phyloP scores from a whole-genome alignment of 2,888 invertebrate genomes.

The Macrosoma leucophasiata region DNA sequence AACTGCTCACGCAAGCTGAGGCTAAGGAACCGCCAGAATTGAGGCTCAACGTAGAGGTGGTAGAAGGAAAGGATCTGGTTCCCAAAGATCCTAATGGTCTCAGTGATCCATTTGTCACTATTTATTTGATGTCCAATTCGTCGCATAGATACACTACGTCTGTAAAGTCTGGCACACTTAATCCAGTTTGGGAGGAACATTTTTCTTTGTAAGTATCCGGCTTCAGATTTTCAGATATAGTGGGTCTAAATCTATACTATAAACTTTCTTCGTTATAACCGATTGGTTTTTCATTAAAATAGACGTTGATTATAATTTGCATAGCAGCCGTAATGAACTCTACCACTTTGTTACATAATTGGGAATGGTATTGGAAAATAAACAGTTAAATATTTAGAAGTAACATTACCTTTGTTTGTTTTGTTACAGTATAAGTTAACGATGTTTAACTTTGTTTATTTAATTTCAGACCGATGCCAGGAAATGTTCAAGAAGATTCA shows the following conservation, averaged over 20 bases:
- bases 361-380: no score
- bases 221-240: no score
- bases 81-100: slow-evolving; percentile 94
- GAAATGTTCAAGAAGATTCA: slow-evolving; percentile 82
- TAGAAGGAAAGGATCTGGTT: slow-evolving; percentile 89
- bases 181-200: slow-evolving; percentile 97
- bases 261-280: slow-evolving; percentile 7
- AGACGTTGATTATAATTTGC: no score
- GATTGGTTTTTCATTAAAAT: slow-evolving; percentile 20
- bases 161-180: slow-evolving; percentile 91
- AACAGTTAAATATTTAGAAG: no score
- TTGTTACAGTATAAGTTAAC: no score
- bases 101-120: slow-evolving; percentile 97
- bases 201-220: slow-evolving; percentile 89
- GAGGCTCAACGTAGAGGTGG: slow-evolving; percentile 88
- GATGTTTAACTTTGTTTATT: no score
- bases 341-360: no score
- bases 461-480: slow-evolving; percentile 80
- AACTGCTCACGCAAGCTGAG: slow-evolving; percentile 81
- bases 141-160: slow-evolving; percentile 91
- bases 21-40: slow-evolving; percentile 90
- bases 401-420: no score
- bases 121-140: slow-evolving; percentile 86
- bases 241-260: no score
- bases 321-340: no score